Percentiles rank a stretch among this genome's conserved stretches.
These are phyloP conservation scores for Standfussiana lucernea DNA, from an alignment of 2,888 invertebrate genomes.

Conservation along the genomic window DNA sequence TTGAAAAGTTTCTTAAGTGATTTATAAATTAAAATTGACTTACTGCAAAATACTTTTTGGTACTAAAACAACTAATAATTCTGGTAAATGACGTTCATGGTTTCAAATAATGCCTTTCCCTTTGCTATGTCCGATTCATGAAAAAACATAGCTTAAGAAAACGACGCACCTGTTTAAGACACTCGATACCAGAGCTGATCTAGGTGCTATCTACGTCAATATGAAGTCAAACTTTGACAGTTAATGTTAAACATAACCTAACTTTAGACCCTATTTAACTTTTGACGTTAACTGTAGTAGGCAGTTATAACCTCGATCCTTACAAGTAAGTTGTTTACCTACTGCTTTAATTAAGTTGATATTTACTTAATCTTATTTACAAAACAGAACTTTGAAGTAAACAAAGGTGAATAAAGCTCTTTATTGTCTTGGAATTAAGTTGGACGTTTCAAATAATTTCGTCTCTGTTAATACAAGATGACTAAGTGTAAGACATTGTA, in stretches of 20 bases:
- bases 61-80: neutral
- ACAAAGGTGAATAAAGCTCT: neutral
- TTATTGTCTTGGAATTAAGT: neutral
- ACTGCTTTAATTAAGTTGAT: neutral
- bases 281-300: neutral
- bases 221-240: conserved; percentile 1
- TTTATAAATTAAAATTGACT: neutral
- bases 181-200: neutral
- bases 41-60: neutral
- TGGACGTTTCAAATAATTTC: neutral
- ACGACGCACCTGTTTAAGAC: neutral
- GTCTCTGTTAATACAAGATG: neutral
- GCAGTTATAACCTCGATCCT: neutral
- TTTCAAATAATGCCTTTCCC: neutral
- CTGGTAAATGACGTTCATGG: too few relatives aligned
- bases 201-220: neutral
- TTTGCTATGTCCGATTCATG: neutral
- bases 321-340: neutral
- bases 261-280: neutral
- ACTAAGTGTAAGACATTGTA: neutral
- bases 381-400: neutral
- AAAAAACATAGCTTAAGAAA: neutral
- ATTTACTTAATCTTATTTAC: conserved; percentile 12
- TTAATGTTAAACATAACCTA: neutral
- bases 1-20: neutral